Evolutionary conservation across 1,140 invertebrate genomes (phyloP), one percentile per base, ranked within the genome.

Genomic region (Trissolcus basalis): DNA sequence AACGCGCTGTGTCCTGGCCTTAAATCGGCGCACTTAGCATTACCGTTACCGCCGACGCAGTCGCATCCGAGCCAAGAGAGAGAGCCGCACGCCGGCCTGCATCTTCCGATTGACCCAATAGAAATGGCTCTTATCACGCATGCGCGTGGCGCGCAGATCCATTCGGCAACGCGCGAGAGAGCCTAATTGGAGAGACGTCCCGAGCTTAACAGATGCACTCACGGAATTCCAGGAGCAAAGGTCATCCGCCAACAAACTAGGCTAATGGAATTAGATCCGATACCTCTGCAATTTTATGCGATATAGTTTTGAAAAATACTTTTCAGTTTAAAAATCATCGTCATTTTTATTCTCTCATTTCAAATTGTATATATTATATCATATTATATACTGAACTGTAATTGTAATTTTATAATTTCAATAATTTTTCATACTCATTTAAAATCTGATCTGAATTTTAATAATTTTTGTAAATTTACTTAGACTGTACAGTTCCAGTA

Each of bases 1-100:
- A 64, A 64, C 53, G 69, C 69, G 54, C 81, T 83, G 19, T 27
- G 19, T 27, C 19, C 19, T 27, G 19, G 19, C 19, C 78, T 77
- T 83, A 82, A 82, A 83, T 83, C 81, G 73, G 56, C 59, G 73
- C 79, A 82, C 70, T 83, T 82, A 68, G 73, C 82, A 81, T 83
- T 83, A 82, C 82, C 82, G 82, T 83, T 83, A 83, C 73, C 68
- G 70, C 58, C 51, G 59, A 67, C 61, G 58, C 55, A 76, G 65
- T 72, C 69, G 39, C 69, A 58, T 55, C 70, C 56, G 6, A 44
- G 13, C 12, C 59, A 58, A 33, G 6, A 49, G 10, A 5, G 6
- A 7, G 11, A 0, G 0, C 4, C 47, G 1, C 13, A 16, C 11
- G 16, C 45, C 44, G 44, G 33, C 39, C 6, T 27, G 14, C 33